Base-by-base conservation (phyloP, 2,888 invertebrate species). In the Meliscaeva auricollis region DNA sequence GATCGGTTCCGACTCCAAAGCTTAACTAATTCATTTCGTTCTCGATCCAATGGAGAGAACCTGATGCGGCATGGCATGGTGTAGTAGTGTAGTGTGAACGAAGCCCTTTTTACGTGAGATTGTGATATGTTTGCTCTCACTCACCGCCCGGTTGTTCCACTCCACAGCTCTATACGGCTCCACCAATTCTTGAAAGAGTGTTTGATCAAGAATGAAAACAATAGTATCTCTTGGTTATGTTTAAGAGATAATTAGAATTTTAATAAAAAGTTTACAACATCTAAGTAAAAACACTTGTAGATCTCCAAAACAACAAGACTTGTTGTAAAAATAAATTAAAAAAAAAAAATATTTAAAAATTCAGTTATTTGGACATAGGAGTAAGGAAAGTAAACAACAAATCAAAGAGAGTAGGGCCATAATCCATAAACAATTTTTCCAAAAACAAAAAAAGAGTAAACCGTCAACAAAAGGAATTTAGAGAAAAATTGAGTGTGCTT, bases 1-100 rank as follows among this genome's bases (percentile, higher is more conserved):
- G 84, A 79, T 79, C 79, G 79, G 54, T 66, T 75, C 60, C 22
- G 84, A 75, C 64, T 84, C 66, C 66, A 84, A 84, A 84, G 79
- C 79, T 80, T 75, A 74, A 84, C 84, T 84, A 58, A 58, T 38
- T 38, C 17, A 79, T 79, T 84, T 75, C 70, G 35, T 66, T 84
- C 84, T 70, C 79, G 46, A 84, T 60, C 54, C 41, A 58, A 72
- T 66, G 46, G 58, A 75, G 70, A 75, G 70, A 79, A 64, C 74
- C 48, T 70, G 54, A 66, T 79, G 69, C 41, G 73, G 73, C 46
- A 58, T 58, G 58, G 35, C n/a, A n/a, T n/a, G n/a, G n/a, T n/a
- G n/a, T n/a, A n/a, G n/a, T n/a, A n/a, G 35, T 58, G 17, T 9
- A 20, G 50, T 35, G 52, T 69, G 64, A 58, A 38, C 62, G 70